Base-by-base conservation (phyloP, 2,113 vertebrate genomes). In the Oryzias javanicus region DNA sequence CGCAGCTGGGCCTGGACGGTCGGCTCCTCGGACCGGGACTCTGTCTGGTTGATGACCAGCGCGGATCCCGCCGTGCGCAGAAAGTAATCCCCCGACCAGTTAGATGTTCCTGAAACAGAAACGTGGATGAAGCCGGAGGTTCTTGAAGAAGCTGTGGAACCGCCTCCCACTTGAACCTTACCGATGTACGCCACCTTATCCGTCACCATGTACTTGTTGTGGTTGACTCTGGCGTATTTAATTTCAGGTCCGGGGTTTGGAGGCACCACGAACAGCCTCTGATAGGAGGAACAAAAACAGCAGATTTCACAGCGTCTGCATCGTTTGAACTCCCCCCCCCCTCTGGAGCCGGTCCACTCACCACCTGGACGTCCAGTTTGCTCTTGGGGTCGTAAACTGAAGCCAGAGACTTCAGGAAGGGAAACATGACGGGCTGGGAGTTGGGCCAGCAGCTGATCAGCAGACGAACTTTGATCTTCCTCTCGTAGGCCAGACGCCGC, bases 151-250 rank as follows among this genome's bases (percentile, higher is more conserved):
- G 29, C 7, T 35, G 29, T 35, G 29, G 10, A n/a, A n/a, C n/a
- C n/a, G n/a, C n/a, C 29, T 35, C 29, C 2, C 6, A 8, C 29
- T 10, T 35, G 7, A 6, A 6, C 35, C 86, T 85, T 73, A 96
- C 95, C 94, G 0, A 96, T 92, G 44, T 96, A 96, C 0, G 93
- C 89, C 0, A 86, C 60, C 55, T 90, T 90, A 57, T 96, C 95
- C 0, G 95, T 96, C 79, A 96, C 95, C 94, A 95, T 95, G 89
- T 95, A 96, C 76, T 96, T 96, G 89, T 95, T 94, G 85, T 95
- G 94, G 87, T 94, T 96, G 42, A 95, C 94, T 4, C 95, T 91
- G 49, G 94, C 90, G 0, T 79, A 96, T 0, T 94, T 94, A 67
- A 96, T 95, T 5, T 56, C 44, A 76, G 96, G 94, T 3, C 55